Percentiles rank a stretch among this genome's conserved stretches.
phyloP scores from a whole-genome alignment of 1,140 invertebrate species.

The Eumaeus atala region DNA sequence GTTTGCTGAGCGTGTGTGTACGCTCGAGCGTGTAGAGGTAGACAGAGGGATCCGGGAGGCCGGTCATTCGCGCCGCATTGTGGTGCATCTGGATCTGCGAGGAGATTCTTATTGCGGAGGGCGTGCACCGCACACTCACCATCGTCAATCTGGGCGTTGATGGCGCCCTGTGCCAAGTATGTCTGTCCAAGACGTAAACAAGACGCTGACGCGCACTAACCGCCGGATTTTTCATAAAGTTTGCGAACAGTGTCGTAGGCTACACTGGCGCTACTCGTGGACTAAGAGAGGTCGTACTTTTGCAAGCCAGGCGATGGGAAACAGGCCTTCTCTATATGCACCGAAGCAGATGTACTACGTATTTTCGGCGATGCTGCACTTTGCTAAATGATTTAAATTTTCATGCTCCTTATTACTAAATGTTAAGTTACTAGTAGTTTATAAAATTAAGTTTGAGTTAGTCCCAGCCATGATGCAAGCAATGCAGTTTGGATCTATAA shows the following conservation, averaged over 20 bases:
- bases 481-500: background rate
- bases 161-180: background rate
- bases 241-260: background rate
- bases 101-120: background rate
- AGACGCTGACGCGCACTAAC: background rate
- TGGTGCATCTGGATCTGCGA: background rate
- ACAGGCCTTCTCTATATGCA: background rate
- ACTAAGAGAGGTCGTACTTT: conserved; percentile 4
- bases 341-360: background rate
- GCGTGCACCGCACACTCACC: background rate
- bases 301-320: background rate
- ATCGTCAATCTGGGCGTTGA: too few relatives aligned
- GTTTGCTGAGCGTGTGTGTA: too few relatives aligned
- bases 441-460: background rate
- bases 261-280: too few relatives aligned
- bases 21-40: background rate
- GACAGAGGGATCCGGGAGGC: too few relatives aligned
- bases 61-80: background rate
- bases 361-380: background rate
- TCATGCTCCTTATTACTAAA: background rate
- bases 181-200: too few relatives aligned
- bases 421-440: background rate
- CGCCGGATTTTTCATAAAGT: background rate
- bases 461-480: background rate
- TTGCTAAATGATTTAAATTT: background rate